phyloP scores from a whole-genome alignment of 2,888 invertebrate species.

The Pocota personata region DNA sequence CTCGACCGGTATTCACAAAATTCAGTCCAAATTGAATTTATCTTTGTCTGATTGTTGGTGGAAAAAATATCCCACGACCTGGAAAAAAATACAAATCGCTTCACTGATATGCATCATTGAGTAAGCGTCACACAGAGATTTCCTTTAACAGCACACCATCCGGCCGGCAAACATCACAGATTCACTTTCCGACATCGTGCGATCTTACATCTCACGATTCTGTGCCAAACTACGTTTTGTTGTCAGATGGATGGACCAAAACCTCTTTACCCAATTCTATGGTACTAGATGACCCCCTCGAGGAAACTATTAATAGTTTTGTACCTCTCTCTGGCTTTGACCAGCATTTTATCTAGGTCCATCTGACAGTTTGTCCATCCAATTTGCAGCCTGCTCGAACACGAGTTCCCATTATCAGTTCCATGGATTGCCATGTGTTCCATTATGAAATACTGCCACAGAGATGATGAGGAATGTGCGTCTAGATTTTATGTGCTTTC shows the following conservation, averaged over 20 bases:
- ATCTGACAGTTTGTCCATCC: constrained; percentile 5
- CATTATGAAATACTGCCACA: not conserved
- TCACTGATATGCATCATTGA: constrained; percentile 37
- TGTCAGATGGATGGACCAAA: not conserved
- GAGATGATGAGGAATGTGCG: not conserved
- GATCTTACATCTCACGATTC: constrained; percentile 41
- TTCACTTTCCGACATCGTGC: constrained; percentile 42
- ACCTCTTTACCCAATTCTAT: not conserved
- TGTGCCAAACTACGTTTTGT: constrained; percentile 20
- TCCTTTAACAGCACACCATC: constrained; percentile 1
- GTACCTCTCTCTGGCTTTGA: not conserved
- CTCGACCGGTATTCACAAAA: constrained; percentile 6
- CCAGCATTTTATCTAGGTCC: not conserved
- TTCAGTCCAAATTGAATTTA: not conserved
- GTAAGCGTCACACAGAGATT: constrained; percentile 37
- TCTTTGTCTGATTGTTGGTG: not conserved
- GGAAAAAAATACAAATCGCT: not conserved
- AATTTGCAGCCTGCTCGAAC: not conserved
- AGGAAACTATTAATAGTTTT: not conserved
- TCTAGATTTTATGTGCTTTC: not conserved
- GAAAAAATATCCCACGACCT: not conserved
- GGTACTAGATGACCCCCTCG: not conserved
- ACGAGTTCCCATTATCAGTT: not conserved
- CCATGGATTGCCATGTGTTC: not conserved
- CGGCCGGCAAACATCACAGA: constrained; percentile 22